A percentile compares a stretch with the other conserved stretches of the same genome.
These are phyloP conservation scores for Drosophila subobscura DNA, from an alignment of 1,140 invertebrate genomes.

Conservation along the genomic window DNA sequence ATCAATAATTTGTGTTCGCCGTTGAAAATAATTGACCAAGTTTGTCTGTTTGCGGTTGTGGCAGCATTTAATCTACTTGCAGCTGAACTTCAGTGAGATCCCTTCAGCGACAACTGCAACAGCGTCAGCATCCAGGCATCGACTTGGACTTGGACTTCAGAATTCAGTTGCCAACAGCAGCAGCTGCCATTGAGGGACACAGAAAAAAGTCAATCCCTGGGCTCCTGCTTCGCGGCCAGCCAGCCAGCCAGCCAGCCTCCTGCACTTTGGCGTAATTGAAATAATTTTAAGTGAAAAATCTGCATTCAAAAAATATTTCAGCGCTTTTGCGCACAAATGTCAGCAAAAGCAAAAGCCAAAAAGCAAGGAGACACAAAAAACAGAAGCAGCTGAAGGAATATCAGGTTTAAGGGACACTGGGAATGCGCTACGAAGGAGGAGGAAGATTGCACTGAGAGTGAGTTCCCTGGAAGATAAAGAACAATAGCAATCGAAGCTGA, in stretches of 20 bases:
- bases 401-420: not conserved
- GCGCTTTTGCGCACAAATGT: constrained; percentile 55
- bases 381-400: constrained; percentile 24
- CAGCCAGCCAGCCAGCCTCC: not conserved
- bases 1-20: constrained; percentile 82
- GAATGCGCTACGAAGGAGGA: constrained; percentile 9
- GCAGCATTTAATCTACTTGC: constrained; percentile 81
- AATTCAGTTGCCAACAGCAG: constrained; percentile 15
- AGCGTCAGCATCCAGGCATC: constrained; percentile 39
- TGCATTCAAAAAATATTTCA: constrained; percentile 81
- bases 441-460: no score
- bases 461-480: no score
- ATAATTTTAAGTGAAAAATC: constrained; percentile 82
- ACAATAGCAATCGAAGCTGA: no score
- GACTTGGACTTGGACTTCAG: not conserved
- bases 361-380: constrained; percentile 21
- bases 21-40: constrained; percentile 82
- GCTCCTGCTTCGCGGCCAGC: not conserved
- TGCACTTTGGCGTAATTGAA: constrained; percentile 77
- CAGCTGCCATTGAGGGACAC: constrained; percentile 44
- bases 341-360: constrained; percentile 29
- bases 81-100: constrained; percentile 34
- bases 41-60: constrained; percentile 80
- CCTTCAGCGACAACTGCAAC: constrained; percentile 66
- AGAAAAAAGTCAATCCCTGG: constrained; percentile 27